Percentiles rank a stretch among this genome's conserved stretches.
phyloP scores from a whole-genome alignment of 2,797 vertebrate species.

The Phoebastria nigripes region DNA sequence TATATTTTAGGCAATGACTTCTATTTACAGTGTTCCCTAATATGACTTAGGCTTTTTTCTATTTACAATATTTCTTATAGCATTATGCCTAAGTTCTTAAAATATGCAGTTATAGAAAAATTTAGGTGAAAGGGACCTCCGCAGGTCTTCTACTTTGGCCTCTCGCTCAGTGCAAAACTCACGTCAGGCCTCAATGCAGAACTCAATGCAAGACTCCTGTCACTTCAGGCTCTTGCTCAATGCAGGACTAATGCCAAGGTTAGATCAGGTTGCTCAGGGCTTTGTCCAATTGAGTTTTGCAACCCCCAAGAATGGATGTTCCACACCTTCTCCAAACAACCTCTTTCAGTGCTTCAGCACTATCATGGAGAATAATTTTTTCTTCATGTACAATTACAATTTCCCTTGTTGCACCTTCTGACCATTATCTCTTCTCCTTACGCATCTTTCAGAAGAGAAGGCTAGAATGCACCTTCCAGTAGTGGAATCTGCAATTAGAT shows the following conservation, averaged over 20 bases:
- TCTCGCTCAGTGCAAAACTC: neutral
- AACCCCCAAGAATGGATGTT: neutral
- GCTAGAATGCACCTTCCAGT: neutral
- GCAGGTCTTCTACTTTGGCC: neutral
- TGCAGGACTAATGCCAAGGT: neutral
- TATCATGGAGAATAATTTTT: accelerated
- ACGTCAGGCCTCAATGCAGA: accelerated
- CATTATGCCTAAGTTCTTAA: neutral
- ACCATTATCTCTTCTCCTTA: neutral
- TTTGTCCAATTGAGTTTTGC: neutral
- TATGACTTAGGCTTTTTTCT: neutral
- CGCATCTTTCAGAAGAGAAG: neutral
- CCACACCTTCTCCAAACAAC: neutral
- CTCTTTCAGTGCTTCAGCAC: neutral
- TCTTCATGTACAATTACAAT: neutral
- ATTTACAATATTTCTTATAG: neutral
- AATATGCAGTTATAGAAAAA: neutral
- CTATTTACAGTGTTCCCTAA: neutral
- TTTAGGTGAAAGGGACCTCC: neutral
- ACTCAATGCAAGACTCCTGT: neutral
- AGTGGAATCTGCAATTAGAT: neutral
- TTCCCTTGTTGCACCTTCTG: neutral
- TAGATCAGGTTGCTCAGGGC: neutral
- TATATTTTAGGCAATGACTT: neutral
- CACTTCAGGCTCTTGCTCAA: neutral